phyloP scores from a whole-genome alignment of 1,140 invertebrate genomes.

The Drosophila persimilis region DNA sequence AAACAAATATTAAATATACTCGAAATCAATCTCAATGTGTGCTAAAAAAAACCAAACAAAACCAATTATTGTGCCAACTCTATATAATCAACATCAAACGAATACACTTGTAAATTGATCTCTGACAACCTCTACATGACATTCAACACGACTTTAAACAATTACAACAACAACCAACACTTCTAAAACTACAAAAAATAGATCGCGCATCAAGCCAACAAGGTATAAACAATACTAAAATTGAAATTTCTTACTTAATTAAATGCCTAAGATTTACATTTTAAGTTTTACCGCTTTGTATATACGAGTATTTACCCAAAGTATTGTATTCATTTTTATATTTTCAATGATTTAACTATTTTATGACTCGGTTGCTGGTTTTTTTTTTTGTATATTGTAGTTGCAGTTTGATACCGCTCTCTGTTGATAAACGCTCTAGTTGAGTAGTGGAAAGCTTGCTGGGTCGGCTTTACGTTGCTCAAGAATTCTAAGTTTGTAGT shows the following conservation, averaged over 20 bases:
- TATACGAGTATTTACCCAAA: slow-evolving; percentile 30
- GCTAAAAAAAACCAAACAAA: slow-evolving; percentile 58
- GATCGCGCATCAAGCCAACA: slow-evolving; percentile 83
- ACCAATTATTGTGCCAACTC: slow-evolving; percentile 32
- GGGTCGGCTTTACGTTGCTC: slow-evolving; percentile 1
- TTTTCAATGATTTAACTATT: slow-evolving; percentile 28
- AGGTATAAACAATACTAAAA: slow-evolving; percentile 74
- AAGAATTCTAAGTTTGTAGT: slow-evolving; percentile 12
- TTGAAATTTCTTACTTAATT: slow-evolving; percentile 61
- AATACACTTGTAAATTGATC: slow-evolving; percentile 69
- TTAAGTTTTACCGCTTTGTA: slow-evolving; percentile 58
- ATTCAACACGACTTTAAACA: slow-evolving; percentile 44
- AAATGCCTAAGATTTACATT: slow-evolving; percentile 52
- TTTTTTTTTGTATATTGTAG: slow-evolving; percentile 26
- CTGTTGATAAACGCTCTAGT: slow-evolving; percentile 39
- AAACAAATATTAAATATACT: slow-evolving; percentile 49
- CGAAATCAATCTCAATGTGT: slow-evolving; percentile 73
- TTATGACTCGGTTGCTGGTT: slow-evolving; percentile 18
- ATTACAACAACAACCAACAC: slow-evolving; percentile 57
- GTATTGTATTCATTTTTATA: neutral
- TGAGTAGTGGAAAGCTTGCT: slow-evolving; percentile 16
- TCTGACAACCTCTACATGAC: slow-evolving; percentile 72
- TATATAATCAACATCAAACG: slow-evolving; percentile 46
- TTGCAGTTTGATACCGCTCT: slow-evolving; percentile 30
- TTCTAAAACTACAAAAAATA: slow-evolving; percentile 66